These are phyloP conservation scores for Danaus plexippus DNA, from an alignment of 1,140 invertebrate species.

Conservation along the genomic window DNA sequence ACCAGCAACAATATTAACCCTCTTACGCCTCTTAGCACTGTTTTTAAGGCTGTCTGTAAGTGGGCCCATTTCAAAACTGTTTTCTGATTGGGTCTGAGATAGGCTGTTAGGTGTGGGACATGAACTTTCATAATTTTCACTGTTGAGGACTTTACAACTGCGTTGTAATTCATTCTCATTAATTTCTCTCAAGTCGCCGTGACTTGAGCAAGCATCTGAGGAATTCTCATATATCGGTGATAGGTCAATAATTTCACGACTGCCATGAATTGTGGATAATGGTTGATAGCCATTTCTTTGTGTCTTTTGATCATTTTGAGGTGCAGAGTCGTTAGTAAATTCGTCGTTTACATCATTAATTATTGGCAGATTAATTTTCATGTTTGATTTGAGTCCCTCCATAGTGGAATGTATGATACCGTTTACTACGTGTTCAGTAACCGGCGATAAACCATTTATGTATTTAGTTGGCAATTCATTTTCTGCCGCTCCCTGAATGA, in stretches of 20 bases:
- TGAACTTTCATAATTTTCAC: constrained; percentile 62
- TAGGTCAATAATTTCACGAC: constrained; percentile 67
- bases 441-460: constrained; percentile 61
- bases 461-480: constrained; percentile 59
- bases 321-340: constrained; percentile 46
- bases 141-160: constrained; percentile 53
- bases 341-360: constrained; percentile 68
- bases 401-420: constrained; percentile 63
- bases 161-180: constrained; percentile 57
- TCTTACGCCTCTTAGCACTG: constrained; percentile 73
- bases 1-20: constrained; percentile 76
- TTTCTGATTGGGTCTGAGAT: constrained; percentile 69
- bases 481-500: constrained; percentile 42
- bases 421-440: constrained; percentile 63
- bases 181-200: constrained; percentile 58
- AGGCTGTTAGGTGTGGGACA: constrained; percentile 64
- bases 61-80: constrained; percentile 67
- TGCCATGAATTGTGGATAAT: constrained; percentile 48
- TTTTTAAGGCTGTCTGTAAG: constrained; percentile 69
- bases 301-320: constrained; percentile 31
- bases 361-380: constrained; percentile 68
- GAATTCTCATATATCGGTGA: constrained; percentile 71
- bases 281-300: constrained; percentile 66
- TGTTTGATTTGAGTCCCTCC: constrained; percentile 69
- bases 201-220: constrained; percentile 68